Conservation (phyloP, 2,113 vertebrate species). For the Dunckerocampus dactyliophorus region DNA sequence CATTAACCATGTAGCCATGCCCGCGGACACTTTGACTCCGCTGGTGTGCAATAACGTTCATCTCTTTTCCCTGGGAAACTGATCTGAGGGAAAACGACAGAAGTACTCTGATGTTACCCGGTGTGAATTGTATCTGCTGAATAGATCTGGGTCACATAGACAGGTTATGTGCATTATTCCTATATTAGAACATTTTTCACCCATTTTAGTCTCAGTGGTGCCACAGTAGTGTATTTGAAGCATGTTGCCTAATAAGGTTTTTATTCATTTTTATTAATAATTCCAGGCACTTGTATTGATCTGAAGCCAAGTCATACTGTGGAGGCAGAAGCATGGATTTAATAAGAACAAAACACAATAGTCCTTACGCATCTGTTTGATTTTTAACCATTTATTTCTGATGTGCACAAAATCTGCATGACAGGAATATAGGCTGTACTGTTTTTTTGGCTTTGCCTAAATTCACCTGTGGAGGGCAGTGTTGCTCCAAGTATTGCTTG, state of each 20-base stretch:
- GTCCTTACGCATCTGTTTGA: background rate
- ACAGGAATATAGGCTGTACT: background rate
- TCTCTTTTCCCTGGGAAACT: slow-evolving; percentile 42
- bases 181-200: no score
- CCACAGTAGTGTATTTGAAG: no score
- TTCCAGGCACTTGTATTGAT: background rate
- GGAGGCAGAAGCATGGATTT: background rate
- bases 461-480: slow-evolving; percentile 68
- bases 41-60: slow-evolving; percentile 59
- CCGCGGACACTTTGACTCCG: slow-evolving; percentile 56
- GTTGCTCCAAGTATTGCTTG: slow-evolving; percentile 55
- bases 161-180: no score
- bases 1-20: slow-evolving; percentile 57
- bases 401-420: slow-evolving; percentile 6
- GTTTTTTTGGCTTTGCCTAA: slow-evolving; percentile 4
- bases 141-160: no score
- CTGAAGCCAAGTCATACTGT: background rate
- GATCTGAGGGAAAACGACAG: slow-evolving; percentile 41
- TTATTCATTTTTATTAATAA: background rate
- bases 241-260: background rate
- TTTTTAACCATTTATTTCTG: background rate
- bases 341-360: background rate
- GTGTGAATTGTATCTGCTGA: background rate
- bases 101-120: slow-evolving; percentile 34
- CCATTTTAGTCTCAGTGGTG: no score